A percentile compares a stretch with the other conserved stretches of the same genome.
These are phyloP conservation scores for Amazona guildingii DNA, from an alignment of 2,113 vertebrate genomes.

Conservation along the genomic window DNA sequence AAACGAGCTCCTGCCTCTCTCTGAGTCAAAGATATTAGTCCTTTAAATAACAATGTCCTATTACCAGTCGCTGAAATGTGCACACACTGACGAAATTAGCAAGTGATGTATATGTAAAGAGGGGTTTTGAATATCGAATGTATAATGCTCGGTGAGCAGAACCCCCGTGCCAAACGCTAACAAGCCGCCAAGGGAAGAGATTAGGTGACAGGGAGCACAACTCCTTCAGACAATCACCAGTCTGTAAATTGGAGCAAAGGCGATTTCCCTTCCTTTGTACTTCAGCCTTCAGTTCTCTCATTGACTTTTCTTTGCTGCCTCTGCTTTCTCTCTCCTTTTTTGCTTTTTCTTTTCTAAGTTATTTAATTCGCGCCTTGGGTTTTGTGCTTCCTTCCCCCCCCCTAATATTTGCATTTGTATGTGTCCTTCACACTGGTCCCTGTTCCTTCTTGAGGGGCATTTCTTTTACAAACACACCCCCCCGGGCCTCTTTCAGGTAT, in stretches of 20 bases:
- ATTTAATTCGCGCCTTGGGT: neutral
- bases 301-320: neutral
- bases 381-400: neutral
- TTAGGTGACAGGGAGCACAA: slow-evolving; percentile 77
- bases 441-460: neutral
- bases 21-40: slow-evolving; percentile 80
- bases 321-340: neutral
- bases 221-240: slow-evolving; percentile 77
- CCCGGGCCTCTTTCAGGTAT: neutral
- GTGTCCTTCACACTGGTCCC: neutral
- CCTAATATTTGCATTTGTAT: neutral
- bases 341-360: accelerated
- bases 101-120: slow-evolving; percentile 87
- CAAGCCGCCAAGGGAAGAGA: slow-evolving; percentile 96
- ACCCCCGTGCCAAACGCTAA: slow-evolving; percentile 87
- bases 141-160: slow-evolving; percentile 78
- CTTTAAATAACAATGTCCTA: slow-evolving; percentile 69
- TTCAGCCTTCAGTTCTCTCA: slow-evolving; percentile 14
- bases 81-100: slow-evolving; percentile 85
- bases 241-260: slow-evolving; percentile 75
- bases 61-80: slow-evolving; percentile 76
- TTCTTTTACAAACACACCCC: neutral
- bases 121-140: slow-evolving; percentile 88
- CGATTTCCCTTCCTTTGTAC: slow-evolving; percentile 66
- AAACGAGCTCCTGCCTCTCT: neutral